Evolutionary conservation across 2,113 vertebrate genomes (phyloP), one percentile per base, ranked within the genome.

Genomic region (Xenus cinereus): DNA sequence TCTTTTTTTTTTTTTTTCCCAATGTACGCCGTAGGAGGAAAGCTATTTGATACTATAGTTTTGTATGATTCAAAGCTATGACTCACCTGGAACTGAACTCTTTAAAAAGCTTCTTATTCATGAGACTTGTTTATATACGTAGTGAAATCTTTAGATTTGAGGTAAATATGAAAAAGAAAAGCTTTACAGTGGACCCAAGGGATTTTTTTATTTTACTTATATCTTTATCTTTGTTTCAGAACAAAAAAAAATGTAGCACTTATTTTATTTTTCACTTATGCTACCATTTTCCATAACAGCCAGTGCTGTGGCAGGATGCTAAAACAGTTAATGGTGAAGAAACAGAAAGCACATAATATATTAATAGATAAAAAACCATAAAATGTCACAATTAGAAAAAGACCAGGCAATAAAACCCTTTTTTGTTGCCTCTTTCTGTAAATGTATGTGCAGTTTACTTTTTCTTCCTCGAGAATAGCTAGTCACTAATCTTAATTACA

Each of bases 401-500:
- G 85, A 78, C 73, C 87, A 83, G 33, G 45, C 87, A 94, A 75
- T 93, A 93, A 95, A 94, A 53, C 22, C 68, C 32, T 23, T 84
- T 95, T 95, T 74, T 93, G 74, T 91, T 93, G 41, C 4, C 1
- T 78, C 33, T 68, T 83, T 87, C 79, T 80, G 51, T 71, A 92
- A 95, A 85, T 85, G 66, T 85, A 93, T 94, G 45, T 81, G 66
- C 74, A 74, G 78, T 89, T 91, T 93, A 89, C 51, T 81, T 95
- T 75, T 96, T 81, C 14, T 45, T 90, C 32, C 48, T 80, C 0
- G 1, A 62, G 84, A 93, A 93, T 88, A 80, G 23, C 45, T 82
- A 91, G 93, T 78, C 68, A 86, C 87, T 94, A 88, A 96, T 93
- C 90, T 94, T 96, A 96, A 96, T 96, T 95, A 95, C 67, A 48